These are phyloP conservation scores for Nasua narica DNA, from an alignment of 2,797 vertebrate species.

Conservation along the genomic window DNA sequence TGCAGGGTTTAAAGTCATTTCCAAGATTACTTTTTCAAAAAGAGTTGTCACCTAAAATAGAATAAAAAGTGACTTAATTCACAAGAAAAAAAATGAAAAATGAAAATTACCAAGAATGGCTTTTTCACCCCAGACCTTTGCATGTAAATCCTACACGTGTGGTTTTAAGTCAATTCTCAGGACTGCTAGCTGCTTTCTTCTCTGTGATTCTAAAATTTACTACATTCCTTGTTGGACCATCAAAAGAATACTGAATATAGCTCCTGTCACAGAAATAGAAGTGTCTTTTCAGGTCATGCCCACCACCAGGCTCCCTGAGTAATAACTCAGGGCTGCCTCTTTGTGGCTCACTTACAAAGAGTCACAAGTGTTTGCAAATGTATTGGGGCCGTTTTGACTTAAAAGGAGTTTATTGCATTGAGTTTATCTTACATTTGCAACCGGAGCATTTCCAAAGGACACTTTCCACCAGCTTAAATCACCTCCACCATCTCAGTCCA, in stretches of 20 bases:
- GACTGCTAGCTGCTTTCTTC: not conserved
- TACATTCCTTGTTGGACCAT: not conserved
- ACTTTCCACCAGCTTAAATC: not conserved
- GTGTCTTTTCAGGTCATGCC: not conserved
- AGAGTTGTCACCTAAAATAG: not conserved
- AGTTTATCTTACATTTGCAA: not conserved
- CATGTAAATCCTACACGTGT: not conserved
- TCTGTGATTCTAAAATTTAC: not conserved
- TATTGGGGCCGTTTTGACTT: not conserved
- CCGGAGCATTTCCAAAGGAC: not conserved
- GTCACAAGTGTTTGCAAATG: not conserved
- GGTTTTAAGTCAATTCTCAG: not conserved
- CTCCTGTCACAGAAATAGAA: slow-evolving; percentile 3
- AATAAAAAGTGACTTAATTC: not conserved
- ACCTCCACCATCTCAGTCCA: not conserved
- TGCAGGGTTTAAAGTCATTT: not conserved
- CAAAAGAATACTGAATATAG: not conserved
- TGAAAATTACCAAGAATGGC: not conserved
- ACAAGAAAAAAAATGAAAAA: not conserved
- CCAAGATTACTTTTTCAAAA: slow-evolving; percentile 5
- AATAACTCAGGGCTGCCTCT: not conserved
- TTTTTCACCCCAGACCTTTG: not conserved
- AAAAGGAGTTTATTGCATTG: not conserved
- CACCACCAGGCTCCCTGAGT: not conserved
- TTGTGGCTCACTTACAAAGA: not conserved